Evolutionary conservation across 2,113 vertebrate genomes (phyloP).

Genomic region (Campylomormyrus tamandua): DNA sequence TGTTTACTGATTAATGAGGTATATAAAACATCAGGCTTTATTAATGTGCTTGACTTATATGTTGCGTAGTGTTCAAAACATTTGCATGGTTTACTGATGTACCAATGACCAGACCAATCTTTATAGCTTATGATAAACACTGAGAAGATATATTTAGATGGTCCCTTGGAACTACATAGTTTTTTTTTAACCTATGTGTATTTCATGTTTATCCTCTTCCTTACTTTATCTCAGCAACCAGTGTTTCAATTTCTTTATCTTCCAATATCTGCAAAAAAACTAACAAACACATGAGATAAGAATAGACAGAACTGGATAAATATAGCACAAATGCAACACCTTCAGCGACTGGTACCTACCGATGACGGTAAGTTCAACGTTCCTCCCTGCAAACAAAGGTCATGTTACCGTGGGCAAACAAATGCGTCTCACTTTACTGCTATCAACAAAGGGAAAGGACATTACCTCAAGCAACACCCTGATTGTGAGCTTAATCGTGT

Average conservation of each 20-base stretch:
- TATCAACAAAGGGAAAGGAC: not conserved
- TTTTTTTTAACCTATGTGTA: not conserved
- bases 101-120: not conserved
- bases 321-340: not conserved
- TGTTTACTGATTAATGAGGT: not conserved
- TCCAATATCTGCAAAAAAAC: not conserved
- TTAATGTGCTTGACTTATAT: not conserved
- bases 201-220: not conserved
- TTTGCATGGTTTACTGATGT: not conserved
- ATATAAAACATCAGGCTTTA: not conserved
- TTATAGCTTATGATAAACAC: not conserved
- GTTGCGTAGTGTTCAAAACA: not conserved
- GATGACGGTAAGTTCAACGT: constrained; percentile 56
- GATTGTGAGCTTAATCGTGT: constrained; percentile 67
- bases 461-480: constrained; percentile 73
- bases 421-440: constrained; percentile 25
- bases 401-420: constrained; percentile 12
- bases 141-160: not conserved
- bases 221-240: not conserved
- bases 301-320: not conserved
- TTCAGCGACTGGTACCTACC: not conserved
- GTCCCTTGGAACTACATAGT: not conserved
- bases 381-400: constrained; percentile 61
- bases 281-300: not conserved
- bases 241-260: not conserved